Base-by-base conservation (phyloP, 2,888 invertebrate genomes). In the Sussaba pulchella region DNA sequence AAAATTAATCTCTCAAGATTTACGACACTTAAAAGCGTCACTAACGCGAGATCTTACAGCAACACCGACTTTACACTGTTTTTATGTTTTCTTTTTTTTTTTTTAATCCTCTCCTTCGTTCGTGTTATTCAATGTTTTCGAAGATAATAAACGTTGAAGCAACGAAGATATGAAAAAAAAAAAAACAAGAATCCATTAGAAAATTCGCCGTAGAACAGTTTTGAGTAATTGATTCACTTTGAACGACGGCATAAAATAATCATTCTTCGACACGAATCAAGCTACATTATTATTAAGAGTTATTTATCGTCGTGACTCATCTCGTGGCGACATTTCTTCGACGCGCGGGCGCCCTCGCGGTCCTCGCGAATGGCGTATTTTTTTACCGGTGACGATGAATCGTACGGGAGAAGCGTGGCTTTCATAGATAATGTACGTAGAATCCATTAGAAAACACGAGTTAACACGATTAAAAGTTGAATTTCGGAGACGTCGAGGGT, bases 361-460 rank as follows among this genome's bases (percentile, higher is more conserved):
- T 57, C 31, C 9, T 31, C 57, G 24, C 41, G 17, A n/a, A 19
- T 14, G 10, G 14, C 6, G 12, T 64, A 47, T 26, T 64, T 64
- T 26, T 64, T 54, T 3, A 47, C 14, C 50, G 59, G 45, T 45
- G n/a, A 10, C 24, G 52, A 47, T 39, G 52, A n/a, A 47, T 9
- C 24, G 9, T n/a, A 82, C 78, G 71, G 79, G 84, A 69, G 72
- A 76, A 52, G 81, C 57, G 57, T 21, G 64, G n/a, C 64, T 82
- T 79, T 82, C 80, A 81, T 78, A 82, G 54, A 57, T 57, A 54
- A 64, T 59, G 45, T 12, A 77, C 83, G 84, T 61, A 59, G 14
- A 87, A 88, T 88, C 89, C 89, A 88, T 89, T 88, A 89, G 85
- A 86, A 88, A 87, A 88, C 86, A 87, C 83, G 85, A 84, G 87